Percentiles rank a stretch among this genome's conserved stretches.
Evolutionary conservation across 1,140 invertebrate species (phyloP).

Genomic region (Sminthurides bifidus): DNA sequence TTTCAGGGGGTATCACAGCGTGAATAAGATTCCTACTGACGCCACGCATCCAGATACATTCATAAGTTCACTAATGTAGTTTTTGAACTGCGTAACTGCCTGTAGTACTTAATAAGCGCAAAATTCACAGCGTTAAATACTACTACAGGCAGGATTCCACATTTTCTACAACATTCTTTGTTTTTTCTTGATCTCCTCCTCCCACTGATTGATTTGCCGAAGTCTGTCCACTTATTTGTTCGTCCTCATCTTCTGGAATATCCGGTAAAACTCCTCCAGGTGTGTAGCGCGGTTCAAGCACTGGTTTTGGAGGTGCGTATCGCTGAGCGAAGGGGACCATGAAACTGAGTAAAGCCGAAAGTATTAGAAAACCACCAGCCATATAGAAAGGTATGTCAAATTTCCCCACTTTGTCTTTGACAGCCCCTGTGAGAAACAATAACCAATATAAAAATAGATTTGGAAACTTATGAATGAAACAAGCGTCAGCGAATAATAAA

Average conservation of each 20-base stretch:
- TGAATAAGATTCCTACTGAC: too few species aligned
- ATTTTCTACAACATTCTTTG: not conserved
- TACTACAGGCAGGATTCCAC: slow-evolving; percentile 4
- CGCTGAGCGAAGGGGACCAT: slow-evolving; percentile 63
- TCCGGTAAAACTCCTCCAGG: slow-evolving; percentile 70
- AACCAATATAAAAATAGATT: slow-evolving; percentile 8
- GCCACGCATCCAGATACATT: too few species aligned
- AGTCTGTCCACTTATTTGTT: slow-evolving; percentile 24
- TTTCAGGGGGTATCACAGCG: too few species aligned
- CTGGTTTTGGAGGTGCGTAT: slow-evolving; percentile 43
- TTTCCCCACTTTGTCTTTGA: not conserved
- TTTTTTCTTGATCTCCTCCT: not conserved
- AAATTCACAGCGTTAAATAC: too few species aligned
- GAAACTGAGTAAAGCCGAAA: slow-evolving; percentile 73
- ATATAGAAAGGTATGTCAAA: slow-evolving; percentile 67
- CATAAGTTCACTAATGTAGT: too few species aligned
- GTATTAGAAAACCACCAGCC: slow-evolving; percentile 73
- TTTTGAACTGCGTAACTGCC: too few species aligned
- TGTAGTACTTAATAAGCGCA: too few species aligned
- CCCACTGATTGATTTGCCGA: not conserved
- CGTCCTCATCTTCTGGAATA: slow-evolving; percentile 49
- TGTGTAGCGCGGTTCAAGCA: slow-evolving; percentile 58
- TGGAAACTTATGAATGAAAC: too few species aligned
- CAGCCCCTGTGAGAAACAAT: not conserved
- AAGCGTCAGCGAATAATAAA: too few species aligned